Base-by-base conservation (phyloP, 2,113 vertebrate genomes). In the Hydropotes inermis region DNA sequence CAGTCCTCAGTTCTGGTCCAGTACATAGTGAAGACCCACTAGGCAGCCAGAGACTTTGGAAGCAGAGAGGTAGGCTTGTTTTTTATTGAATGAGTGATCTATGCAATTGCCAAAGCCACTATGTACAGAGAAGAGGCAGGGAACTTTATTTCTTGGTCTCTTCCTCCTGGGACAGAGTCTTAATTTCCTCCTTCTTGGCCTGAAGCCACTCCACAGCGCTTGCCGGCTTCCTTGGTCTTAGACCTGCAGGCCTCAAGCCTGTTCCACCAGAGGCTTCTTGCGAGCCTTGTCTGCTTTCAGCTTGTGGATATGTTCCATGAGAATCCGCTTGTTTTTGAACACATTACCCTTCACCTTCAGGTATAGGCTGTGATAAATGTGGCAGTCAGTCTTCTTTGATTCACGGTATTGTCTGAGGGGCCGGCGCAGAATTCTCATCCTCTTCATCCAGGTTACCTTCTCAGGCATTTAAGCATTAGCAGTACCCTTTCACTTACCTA, bases 311-410 rank as follows among this genome's bases (percentile, higher is more conserved):
- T 74, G 21, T 39, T 23, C 67, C 21, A 25, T 39, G 67, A 39
- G 67, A 39, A 39, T 39, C 67, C 1, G 2, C 36, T 74, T 74
- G 67, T 74, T 74, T 74, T 74, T 74, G n/a, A 74, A 74, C 67
- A 74, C 19, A 0, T 74, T 74, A 23, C 67, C 67, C 67, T 39
- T 39, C 67, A 74, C 36, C 67, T 74, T 74, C 98, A 99, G 99
- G 98, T 99, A 99, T 43, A 99, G 99, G 98, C 99, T 99, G 99
- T 99, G 99, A 94, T 99, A 99, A 99, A 99, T 99, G 97, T 99
- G 99, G 97, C 99, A 99, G 98, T 99, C 99, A 0, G 99, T 99
- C 99, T 99, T 99, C 99, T 99, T 99, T 89, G 99, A 99, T 97
- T 99, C 99, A 97, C 99, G 99, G 99, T 99, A 99, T 98, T 99